Evolutionary conservation across 2,888 invertebrate species (phyloP), one percentile per base, ranked within the genome.

Genomic region (Gymnocheta viridis): DNA sequence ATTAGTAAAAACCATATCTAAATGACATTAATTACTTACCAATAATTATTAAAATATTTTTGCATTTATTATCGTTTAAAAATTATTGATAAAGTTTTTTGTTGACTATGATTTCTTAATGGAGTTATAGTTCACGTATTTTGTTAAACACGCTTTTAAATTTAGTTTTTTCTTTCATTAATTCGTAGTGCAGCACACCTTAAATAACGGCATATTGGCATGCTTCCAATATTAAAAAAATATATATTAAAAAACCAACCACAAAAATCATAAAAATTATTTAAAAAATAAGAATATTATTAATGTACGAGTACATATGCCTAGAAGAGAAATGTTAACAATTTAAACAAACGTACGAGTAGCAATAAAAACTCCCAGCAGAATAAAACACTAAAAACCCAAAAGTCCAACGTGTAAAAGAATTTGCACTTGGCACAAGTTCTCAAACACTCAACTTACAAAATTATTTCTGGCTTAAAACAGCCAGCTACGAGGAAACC

Each of bases 361-460:
- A 73, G 67, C 19, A 27, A 47, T 47, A 19, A 60, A 60, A 56
- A 44, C 14, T n/a, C 7, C 7, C 27, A 70, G 29, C 22, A 51
- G 41, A 66, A 64, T 41, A 54, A 54, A 54, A 44, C 4, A 66
- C 60, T 41, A 58, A 77, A 62, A 82, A 22, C 19, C 54, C 67
- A 62, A 73, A 44, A 60, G n/a, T 17, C 19, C 27, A 77, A 51
- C 22, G 56, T 54, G 41, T 78, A n/a, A 51, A 82, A 77, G 84
- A 80, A 81, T 84, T 84, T 84, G 80, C 80, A 84, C 80, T 84
- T 84, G 84, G 84, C 84, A 81, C 80, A 84, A 84, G 84, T 77
- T 80, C 41, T 35, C 4, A 17, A 58, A 54, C 54, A 80, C 14
- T 24, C 19, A 22, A 60, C 35, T 77, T 41, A 47, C 22, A 76